phyloP scores from a whole-genome alignment of 2,797 vertebrate genomes.

The Gephyroberyx darwinii region DNA sequence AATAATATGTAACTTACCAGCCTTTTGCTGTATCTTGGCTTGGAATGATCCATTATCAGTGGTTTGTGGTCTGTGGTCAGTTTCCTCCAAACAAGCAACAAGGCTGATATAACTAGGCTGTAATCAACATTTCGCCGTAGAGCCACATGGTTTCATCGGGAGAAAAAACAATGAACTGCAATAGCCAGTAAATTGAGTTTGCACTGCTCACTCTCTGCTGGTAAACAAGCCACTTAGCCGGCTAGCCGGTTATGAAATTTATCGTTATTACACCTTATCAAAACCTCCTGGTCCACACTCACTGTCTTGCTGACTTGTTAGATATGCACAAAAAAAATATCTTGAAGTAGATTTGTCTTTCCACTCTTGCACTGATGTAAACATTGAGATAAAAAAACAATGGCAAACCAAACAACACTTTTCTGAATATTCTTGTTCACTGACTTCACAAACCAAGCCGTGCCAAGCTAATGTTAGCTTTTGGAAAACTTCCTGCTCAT shows the following conservation, averaged over 20 bases:
- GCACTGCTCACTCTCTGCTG: no score
- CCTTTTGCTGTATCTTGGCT: constrained; percentile 90
- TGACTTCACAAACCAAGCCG: constrained; percentile 24
- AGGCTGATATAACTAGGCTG: no score
- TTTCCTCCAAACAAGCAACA: neutral
- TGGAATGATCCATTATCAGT: constrained; percentile 83
- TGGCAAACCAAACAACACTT: neutral
- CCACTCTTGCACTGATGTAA: neutral
- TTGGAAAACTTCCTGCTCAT: neutral
- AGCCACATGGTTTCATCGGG: no score
- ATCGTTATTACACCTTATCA: no score
- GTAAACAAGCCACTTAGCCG: no score
- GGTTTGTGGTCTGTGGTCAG: neutral
- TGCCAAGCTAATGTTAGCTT: constrained; percentile 16
- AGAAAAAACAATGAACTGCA: neutral
- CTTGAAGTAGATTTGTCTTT: no score
- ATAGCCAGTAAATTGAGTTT: no score
- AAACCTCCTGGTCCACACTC: no score
- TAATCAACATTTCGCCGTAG: no score
- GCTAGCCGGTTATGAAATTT: no score
- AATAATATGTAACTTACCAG: constrained; percentile 87
- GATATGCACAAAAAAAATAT: no score
- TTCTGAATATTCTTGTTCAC: constrained; percentile 46
- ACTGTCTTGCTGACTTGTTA: no score
- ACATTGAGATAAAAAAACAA: neutral